phyloP scores from a whole-genome alignment of 2,888 invertebrate species.

The Folsomia candida region DNA sequence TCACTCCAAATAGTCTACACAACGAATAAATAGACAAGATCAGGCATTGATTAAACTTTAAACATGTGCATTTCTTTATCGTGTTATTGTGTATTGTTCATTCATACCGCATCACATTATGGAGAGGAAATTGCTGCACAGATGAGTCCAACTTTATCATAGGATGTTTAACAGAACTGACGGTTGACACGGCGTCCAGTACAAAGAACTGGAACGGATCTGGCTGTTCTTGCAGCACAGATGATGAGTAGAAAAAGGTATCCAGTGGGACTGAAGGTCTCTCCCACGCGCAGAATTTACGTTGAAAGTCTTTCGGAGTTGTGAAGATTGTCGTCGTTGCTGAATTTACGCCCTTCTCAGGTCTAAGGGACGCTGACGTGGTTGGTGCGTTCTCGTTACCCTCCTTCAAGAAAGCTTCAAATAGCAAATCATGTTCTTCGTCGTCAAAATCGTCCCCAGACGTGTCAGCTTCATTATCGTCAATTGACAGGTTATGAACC shows the following conservation, averaged over 20 bases:
- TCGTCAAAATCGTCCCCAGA: constrained; percentile 34
- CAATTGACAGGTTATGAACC: constrained; percentile 31
- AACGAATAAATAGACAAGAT: too few species aligned
- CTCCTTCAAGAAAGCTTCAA: neutral
- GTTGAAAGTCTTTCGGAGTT: neutral
- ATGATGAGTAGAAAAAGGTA: constrained; percentile 9
- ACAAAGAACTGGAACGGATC: constrained; percentile 20
- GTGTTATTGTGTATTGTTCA: too few species aligned
- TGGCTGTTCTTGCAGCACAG: constrained; percentile 16
- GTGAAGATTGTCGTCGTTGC: neutral
- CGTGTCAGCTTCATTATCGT: constrained; percentile 35
- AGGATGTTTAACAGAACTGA: constrained; percentile 7
- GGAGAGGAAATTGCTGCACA: neutral
- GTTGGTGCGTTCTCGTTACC: neutral
- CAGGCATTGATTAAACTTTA: neutral
- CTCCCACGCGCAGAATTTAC: constrained; percentile 17
- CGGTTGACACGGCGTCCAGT: constrained; percentile 18
- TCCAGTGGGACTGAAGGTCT: constrained; percentile 9
- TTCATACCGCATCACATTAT: constrained; percentile 23
- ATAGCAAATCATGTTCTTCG: neutral
- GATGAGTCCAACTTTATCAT: neutral
- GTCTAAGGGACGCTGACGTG: neutral
- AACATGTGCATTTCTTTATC: neutral
- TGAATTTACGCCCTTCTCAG: neutral
- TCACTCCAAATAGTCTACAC: constrained; percentile 23